phyloP scores from a whole-genome alignment of 2,113 vertebrate species.

The Reinhardtius hippoglossoides region DNA sequence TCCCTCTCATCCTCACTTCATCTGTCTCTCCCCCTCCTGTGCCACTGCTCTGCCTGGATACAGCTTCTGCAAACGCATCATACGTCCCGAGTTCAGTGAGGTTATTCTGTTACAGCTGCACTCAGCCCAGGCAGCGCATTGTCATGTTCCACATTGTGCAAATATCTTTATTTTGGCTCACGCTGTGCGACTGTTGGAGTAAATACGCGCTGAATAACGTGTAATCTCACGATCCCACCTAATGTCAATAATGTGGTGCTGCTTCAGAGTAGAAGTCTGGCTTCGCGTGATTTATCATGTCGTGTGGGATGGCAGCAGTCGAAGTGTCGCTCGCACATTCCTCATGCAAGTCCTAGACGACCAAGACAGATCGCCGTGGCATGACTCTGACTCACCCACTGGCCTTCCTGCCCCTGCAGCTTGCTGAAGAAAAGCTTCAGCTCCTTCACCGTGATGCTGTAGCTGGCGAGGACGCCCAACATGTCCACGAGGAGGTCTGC shows the following conservation, averaged over 20 bases:
- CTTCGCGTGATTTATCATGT: conserved; percentile 49
- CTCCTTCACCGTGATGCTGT: conserved; percentile 97
- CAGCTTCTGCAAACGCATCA: conserved; percentile 5
- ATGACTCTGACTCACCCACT: conserved; percentile 89
- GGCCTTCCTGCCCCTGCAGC: conserved; percentile 93
- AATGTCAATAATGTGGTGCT: conserved; percentile 20
- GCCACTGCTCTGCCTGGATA: conserved; percentile 26
- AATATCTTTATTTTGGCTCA: background rate
- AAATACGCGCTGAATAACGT: background rate
- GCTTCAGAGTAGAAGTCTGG: conserved; percentile 2
- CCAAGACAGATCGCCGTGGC: conserved; percentile 31
- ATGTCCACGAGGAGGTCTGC: conserved; percentile 97
- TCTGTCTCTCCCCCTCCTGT: conserved; percentile 80
- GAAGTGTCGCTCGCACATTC: conserved; percentile 56
- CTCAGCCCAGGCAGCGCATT: background rate
- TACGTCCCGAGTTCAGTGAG: conserved; percentile 18
- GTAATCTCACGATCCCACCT: background rate
- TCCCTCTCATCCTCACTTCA: conserved; percentile 57
- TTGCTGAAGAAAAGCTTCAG: conserved; percentile 98
- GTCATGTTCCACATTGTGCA: conserved; percentile 3
- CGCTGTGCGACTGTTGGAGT: background rate
- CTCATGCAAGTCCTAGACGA: conserved; percentile 51
- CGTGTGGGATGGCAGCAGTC: conserved; percentile 34
- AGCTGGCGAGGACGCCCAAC: conserved; percentile 96
- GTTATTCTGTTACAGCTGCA: background rate